phyloP scores from a whole-genome alignment of 2,113 vertebrate genomes.

The mouse (Mus musculus) region DNA sequence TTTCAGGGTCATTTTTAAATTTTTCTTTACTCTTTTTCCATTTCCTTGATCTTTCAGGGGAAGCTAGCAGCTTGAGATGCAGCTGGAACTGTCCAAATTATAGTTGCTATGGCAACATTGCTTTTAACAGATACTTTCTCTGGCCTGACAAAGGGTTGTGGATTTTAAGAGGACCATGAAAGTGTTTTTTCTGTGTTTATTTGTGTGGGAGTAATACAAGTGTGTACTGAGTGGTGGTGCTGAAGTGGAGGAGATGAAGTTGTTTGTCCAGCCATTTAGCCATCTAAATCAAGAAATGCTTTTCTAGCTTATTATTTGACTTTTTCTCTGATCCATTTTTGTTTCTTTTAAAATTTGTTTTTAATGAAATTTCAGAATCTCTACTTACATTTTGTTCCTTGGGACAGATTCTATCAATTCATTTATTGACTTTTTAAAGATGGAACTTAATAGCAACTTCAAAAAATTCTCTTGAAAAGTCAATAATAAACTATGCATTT shows the following conservation, averaged over 20 bases:
- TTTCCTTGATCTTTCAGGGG: neutral
- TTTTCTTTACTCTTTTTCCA: neutral
- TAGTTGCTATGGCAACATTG: constrained; percentile 56
- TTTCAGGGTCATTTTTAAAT: neutral
- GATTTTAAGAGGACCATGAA: constrained; percentile 28
- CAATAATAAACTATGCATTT: neutral
- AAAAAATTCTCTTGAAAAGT: constrained; percentile 37
- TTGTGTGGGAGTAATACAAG: constrained; percentile 24
- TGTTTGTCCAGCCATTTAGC: constrained; percentile 42
- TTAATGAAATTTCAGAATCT: constrained; percentile 35
- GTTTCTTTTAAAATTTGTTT: constrained; percentile 21
- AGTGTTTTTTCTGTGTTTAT: neutral
- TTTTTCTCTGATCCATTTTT: constrained; percentile 1
- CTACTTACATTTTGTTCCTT: constrained; percentile 18
- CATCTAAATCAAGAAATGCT: neutral
- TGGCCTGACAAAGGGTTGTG: constrained; percentile 37
- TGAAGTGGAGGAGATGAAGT: constrained; percentile 7
- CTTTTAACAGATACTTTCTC: constrained; percentile 56
- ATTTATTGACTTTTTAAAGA: constrained; percentile 51
- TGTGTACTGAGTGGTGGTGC: neutral
- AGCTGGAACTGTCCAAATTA: constrained; percentile 54
- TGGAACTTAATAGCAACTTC: neutral
- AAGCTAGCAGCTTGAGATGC: constrained; percentile 10
- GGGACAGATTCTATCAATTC: constrained; percentile 5
- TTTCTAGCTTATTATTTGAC: constrained; percentile 18